Percentiles rank a stretch among this genome's conserved stretches.
These are phyloP conservation scores for Gymnobelideus leadbeateri DNA, from an alignment of 2,113 vertebrate genomes.

Conservation along the genomic window DNA sequence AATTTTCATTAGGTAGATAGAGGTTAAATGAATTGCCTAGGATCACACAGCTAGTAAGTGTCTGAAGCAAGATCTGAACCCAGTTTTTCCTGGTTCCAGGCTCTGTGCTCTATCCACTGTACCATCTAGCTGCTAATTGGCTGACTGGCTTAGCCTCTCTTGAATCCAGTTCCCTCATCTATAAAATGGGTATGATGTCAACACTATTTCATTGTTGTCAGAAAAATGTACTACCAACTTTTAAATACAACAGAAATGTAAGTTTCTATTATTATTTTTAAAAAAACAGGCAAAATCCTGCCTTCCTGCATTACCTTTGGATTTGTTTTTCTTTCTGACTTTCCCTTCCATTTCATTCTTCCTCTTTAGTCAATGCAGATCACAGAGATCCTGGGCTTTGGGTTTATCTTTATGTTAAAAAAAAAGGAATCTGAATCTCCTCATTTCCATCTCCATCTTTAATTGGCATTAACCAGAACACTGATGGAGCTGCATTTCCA, in stretches of 20 bases:
- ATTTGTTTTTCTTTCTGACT: background rate
- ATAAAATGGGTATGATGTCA: background rate
- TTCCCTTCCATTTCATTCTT: background rate
- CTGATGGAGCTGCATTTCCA: background rate
- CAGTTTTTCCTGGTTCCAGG: background rate
- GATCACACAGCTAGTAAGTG: background rate
- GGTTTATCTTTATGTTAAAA: constrained; percentile 43
- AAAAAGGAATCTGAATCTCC: constrained; percentile 40
- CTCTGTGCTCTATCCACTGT: background rate
- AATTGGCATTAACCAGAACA: constrained; percentile 39
- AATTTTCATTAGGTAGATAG: background rate
- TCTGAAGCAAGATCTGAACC: background rate
- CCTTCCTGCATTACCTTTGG: background rate
- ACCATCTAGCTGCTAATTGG: background rate
- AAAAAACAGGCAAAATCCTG: background rate
- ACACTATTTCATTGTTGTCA: background rate
- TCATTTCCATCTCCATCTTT: background rate
- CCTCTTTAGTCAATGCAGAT: background rate
- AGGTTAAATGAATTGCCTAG: background rate
- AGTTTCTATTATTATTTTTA: background rate
- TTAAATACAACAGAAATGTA: background rate
- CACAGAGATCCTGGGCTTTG: background rate
- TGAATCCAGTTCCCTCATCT: background rate
- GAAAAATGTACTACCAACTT: background rate
- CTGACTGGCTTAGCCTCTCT: background rate